Evolutionary conservation across 1,140 invertebrate genomes (phyloP).

Genomic region (Lucilia sericata): DNA sequence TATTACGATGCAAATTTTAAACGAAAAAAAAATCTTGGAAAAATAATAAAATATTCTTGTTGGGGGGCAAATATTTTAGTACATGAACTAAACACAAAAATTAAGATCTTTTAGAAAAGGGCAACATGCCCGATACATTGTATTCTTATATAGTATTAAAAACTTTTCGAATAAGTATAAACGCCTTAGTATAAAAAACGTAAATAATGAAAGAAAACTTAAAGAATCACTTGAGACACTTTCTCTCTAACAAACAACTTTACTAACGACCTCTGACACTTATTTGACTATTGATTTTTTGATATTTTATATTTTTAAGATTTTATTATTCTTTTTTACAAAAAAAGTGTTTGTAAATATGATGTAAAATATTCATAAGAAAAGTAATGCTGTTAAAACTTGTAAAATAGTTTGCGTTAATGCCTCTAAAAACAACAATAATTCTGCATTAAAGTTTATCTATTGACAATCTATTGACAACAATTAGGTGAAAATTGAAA

Average conservation of each 20-base stretch:
- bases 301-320: neutral
- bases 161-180: too few relatives aligned
- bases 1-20: conserved; percentile 3
- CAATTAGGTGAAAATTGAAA: too few relatives aligned
- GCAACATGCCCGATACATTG: neutral
- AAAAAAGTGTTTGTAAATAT: neutral
- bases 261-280: conserved; percentile 39
- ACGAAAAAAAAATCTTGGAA: neutral
- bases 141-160: too few relatives aligned
- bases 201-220: neutral
- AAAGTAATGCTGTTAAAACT: neutral
- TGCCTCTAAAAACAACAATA: too few relatives aligned
- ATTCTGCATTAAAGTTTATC: too few relatives aligned
- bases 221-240: conserved; percentile 34
- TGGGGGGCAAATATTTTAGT: neutral
- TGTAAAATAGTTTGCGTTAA: neutral
- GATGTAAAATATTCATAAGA: neutral
- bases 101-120: neutral
- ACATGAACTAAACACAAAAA: neutral
- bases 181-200: too few relatives aligned
- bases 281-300: conserved; percentile 31
- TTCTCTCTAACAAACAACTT: conserved; percentile 5
- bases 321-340: neutral
- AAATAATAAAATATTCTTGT: neutral
- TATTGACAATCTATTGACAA: too few relatives aligned